phyloP scores from a whole-genome alignment of 2,888 invertebrate species.

The Caenorhabditis sulstoni region DNA sequence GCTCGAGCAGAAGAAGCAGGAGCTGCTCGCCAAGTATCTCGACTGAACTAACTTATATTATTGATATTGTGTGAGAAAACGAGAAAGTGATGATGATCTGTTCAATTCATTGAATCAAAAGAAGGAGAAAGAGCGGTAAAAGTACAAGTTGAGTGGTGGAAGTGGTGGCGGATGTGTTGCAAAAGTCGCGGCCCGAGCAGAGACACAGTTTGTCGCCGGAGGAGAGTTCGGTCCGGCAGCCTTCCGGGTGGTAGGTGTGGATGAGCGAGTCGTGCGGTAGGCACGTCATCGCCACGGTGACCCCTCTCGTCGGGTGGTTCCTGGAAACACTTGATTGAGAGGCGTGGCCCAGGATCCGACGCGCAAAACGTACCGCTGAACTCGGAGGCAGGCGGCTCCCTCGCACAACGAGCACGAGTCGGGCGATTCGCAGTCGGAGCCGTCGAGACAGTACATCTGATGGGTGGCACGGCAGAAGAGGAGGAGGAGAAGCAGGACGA shows the following conservation, averaged over 20 bases:
- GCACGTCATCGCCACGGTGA: constrained; percentile 64
- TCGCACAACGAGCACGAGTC: constrained; percentile 65
- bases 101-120: constrained; percentile 9
- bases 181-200: constrained; percentile 65
- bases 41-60: constrained; percentile 44
- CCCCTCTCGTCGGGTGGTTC: constrained; percentile 51
- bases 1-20: constrained; percentile 91
- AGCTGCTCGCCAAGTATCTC: constrained; percentile 88
- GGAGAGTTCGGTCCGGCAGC: constrained; percentile 63
- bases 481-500: constrained; percentile 26
- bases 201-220: constrained; percentile 65
- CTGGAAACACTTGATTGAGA: constrained; percentile 40
- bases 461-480: constrained; percentile 39
- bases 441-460: constrained; percentile 69
- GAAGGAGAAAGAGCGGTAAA: constrained; percentile 4
- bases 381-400: constrained; percentile 68
- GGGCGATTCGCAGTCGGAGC: constrained; percentile 62
- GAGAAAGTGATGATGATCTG: constrained; percentile 13
- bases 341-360: background rate
- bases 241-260: constrained; percentile 66
- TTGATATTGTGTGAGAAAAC: too few relatives aligned
- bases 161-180: constrained; percentile 52
- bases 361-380: constrained; percentile 54
- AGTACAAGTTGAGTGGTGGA: constrained; percentile 31
- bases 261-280: constrained; percentile 67